A percentile compares a stretch with the other conserved stretches of the same genome.
Conservation (phyloP, 2,113 vertebrate species). For the Corythornis madagascariensis region DNA sequence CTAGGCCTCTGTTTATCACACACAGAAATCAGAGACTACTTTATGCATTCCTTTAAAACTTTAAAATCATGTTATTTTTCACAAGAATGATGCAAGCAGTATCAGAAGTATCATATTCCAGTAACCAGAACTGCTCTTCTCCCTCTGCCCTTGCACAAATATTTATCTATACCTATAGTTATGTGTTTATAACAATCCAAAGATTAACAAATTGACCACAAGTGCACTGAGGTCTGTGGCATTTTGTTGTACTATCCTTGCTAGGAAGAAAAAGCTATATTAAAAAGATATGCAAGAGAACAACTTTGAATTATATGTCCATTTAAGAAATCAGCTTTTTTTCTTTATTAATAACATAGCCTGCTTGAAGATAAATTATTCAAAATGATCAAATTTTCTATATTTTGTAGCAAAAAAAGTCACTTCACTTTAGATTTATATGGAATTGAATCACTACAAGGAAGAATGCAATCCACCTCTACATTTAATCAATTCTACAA, state of each 20-base stretch:
- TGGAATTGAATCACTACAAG: not conserved
- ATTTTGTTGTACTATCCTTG: not conserved
- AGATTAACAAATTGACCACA: not conserved
- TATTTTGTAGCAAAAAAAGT: not conserved
- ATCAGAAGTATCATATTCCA: not conserved
- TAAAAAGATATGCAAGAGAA: not conserved
- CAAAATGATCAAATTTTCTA: not conserved
- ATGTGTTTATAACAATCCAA: not conserved
- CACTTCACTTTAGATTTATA: not conserved
- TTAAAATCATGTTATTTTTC: not conserved
- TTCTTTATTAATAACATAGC: not conserved
- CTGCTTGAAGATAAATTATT: not conserved
- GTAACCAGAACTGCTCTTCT: not conserved
- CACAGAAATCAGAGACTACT: not conserved
- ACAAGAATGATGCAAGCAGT: not conserved
- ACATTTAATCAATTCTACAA: not conserved
- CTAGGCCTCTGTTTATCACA: not conserved
- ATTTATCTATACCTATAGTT: not conserved
- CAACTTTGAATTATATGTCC: not conserved
- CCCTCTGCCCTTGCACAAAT: not conserved
- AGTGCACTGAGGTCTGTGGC: not conserved
- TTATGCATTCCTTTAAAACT: not conserved
- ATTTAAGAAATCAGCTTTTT: not conserved
- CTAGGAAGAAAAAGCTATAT: not conserved
- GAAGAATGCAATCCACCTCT: not conserved